These are phyloP conservation scores for Drosophila neonasuta DNA, from an alignment of 2,888 invertebrate genomes.

Conservation along the genomic window DNA sequence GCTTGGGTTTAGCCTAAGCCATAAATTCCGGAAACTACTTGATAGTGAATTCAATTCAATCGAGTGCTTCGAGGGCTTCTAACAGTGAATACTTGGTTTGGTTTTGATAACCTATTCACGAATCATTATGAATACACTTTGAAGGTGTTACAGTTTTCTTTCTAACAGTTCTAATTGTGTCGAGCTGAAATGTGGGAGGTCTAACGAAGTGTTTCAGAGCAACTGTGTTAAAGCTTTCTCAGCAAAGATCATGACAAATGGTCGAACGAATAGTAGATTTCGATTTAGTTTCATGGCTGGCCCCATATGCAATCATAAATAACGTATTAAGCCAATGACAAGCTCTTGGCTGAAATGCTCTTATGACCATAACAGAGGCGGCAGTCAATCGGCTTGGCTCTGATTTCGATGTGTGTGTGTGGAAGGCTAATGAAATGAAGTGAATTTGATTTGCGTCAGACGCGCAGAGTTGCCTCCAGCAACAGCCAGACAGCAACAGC, in stretches of 20 bases:
- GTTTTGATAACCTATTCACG: neutral
- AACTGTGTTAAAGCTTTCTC: slow-evolving; percentile 35
- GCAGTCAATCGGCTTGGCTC: slow-evolving; percentile 19
- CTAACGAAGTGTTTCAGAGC: neutral
- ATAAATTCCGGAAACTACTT: slow-evolving; percentile 21
- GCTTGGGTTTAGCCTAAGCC: neutral
- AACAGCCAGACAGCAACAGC: neutral
- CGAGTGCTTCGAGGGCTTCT: neutral
- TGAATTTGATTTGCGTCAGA: slow-evolving; percentile 51
- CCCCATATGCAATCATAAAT: slow-evolving; percentile 50
- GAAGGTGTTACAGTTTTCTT: slow-evolving; percentile 1
- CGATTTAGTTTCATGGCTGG: slow-evolving; percentile 14
- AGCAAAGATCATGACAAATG: slow-evolving; percentile 48
- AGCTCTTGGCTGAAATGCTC: slow-evolving; percentile 34
- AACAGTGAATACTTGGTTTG: neutral
- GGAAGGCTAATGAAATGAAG: slow-evolving; percentile 58
- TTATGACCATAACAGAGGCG: slow-evolving; percentile 41
- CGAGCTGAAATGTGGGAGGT: neutral
- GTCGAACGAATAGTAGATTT: slow-evolving; percentile 39
- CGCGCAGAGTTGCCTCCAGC: slow-evolving; percentile 12
- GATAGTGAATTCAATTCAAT: slow-evolving; percentile 2
- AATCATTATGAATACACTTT: neutral
- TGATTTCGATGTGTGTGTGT: slow-evolving; percentile 20
- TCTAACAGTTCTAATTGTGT: slow-evolving; percentile 10
- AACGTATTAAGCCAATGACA: slow-evolving; percentile 42